Evolutionary conservation across 2,888 invertebrate species (phyloP).

Genomic region (Bhutanitis thaidina): DNA sequence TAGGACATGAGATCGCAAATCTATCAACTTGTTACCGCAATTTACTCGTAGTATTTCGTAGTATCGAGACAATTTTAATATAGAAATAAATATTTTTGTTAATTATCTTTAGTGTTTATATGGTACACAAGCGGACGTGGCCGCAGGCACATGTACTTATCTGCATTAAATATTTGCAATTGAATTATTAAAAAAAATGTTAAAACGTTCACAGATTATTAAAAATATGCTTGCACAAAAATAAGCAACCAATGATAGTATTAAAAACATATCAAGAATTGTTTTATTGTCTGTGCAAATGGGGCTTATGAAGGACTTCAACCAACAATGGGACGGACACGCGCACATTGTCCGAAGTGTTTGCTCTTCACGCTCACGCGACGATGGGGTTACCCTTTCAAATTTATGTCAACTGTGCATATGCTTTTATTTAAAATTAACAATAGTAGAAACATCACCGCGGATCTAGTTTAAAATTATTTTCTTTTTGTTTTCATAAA

Average conservation of each 20-base stretch:
- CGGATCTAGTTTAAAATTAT: slow-evolving; percentile 42
- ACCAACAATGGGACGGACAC: slow-evolving; percentile 47
- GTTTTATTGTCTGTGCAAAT: slow-evolving; percentile 38
- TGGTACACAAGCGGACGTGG: too few relatives aligned
- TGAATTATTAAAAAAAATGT: not conserved
- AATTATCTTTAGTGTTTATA: too few relatives aligned
- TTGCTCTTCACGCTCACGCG: slow-evolving; percentile 24
- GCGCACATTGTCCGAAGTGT: slow-evolving; percentile 55
- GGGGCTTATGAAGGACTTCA: slow-evolving; percentile 36
- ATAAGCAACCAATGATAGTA: slow-evolving; percentile 23
- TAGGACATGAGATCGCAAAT: too few relatives aligned
- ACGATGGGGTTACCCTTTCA: slow-evolving; percentile 38
- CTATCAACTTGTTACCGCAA: too few relatives aligned
- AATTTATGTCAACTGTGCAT: slow-evolving; percentile 41
- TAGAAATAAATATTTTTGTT: too few relatives aligned
- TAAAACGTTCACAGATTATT: not conserved
- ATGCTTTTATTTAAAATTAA: slow-evolving; percentile 60
- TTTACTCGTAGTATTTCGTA: too few relatives aligned
- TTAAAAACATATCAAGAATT: slow-evolving; percentile 33
- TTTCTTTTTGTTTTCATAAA: slow-evolving; percentile 33
- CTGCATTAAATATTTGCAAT: too few relatives aligned
- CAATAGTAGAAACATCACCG: slow-evolving; percentile 39
- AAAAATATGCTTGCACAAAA: slow-evolving; percentile 8
- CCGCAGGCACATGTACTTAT: too few relatives aligned
- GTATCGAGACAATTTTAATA: too few relatives aligned